Evolutionary conservation across 2,888 invertebrate species (phyloP), one percentile per base, ranked within the genome.

Genomic region (Colletes collaris): DNA sequence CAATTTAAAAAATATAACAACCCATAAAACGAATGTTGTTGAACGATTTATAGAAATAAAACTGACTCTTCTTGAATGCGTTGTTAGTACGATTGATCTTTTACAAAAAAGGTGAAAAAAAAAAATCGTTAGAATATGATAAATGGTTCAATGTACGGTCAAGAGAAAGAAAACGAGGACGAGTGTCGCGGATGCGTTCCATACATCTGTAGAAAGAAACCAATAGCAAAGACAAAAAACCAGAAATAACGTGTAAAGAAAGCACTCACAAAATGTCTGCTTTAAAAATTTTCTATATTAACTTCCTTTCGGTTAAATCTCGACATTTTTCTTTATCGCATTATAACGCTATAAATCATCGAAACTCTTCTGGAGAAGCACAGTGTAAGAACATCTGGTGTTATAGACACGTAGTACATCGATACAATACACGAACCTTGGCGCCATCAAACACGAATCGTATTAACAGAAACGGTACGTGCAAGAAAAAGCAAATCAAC

Each of bases 201-300:
- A 68, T 27, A 58, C 55, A 55, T 52, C 27, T 44, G 37, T 37
- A 49, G 16, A 44, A 19, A 49, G n/a, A 55, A 40, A 55, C 55
- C 16, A 70, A 46, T 40, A 58, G 63, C 44, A 53, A 59, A 76
- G 52, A 80, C 69, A 27, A 50, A 62, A 19, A 62, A 50, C 59
- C 71, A 81, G 76, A 71, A 78, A 78, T 55, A 67, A 77, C 59
- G 62, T 66, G 71, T 71, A 81, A 76, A 80, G 70, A 80, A 81
- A 81, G 81, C 75, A 81, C 81, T 75, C 76, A 50, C 68, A 67
- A 71, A 75, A 71, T 64, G 49, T 81, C 60, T 81, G 81, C 81
- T 72, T 81, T 81, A 76, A 81, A 81, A 81, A 81, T 81, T 80
- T 52, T 81, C 81, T 81, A 81, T 81, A 81, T 81, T 81, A 81